phyloP scores from a whole-genome alignment of 2,797 vertebrate genomes.

The Anabacerthia variegaticeps region DNA sequence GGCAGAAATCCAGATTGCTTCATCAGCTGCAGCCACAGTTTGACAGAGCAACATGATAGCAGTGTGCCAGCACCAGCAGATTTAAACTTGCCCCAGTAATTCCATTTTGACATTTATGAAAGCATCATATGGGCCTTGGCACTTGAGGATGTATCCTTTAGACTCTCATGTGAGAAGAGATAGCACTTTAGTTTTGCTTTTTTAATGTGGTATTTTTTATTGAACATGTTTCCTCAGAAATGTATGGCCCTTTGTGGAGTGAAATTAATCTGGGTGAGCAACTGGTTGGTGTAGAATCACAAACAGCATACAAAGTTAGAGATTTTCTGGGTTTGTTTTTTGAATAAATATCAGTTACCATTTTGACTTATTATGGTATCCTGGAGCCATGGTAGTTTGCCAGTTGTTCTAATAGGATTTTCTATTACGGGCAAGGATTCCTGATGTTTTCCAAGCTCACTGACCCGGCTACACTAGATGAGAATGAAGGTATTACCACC shows the following conservation, averaged over 20 bases:
- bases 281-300: neutral
- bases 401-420: neutral
- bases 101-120: neutral
- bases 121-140: neutral
- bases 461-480: neutral
- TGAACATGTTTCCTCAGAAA: neutral
- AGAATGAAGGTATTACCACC: neutral
- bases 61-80: neutral
- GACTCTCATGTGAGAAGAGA: neutral
- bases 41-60: neutral
- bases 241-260: neutral
- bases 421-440: neutral
- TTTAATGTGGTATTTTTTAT: neutral
- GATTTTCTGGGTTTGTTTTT: neutral
- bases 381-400: neutral
- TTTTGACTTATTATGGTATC: neutral
- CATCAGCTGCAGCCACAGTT: neutral
- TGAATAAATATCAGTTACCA: neutral
- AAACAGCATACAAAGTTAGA: neutral
- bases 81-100: neutral
- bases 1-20: neutral
- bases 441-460: neutral
- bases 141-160: neutral
- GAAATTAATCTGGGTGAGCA: neutral
- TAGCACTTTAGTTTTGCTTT: neutral